A percentile compares a stretch with the other conserved stretches of the same genome.
Conservation (phyloP, 2,113 vertebrate genomes). For the Tragelaphus scriptus region DNA sequence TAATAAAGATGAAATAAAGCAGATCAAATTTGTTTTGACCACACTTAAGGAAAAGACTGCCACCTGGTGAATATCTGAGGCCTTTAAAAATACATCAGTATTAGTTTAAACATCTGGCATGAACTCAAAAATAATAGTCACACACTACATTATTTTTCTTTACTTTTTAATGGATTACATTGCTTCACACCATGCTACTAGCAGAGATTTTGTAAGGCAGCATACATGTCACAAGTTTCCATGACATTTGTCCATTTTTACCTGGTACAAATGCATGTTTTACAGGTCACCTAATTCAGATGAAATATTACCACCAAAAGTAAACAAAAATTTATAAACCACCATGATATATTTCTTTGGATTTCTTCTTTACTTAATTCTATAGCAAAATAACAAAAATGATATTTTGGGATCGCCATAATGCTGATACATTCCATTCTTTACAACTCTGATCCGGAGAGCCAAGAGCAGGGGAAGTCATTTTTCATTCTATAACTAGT, state of each 20-base stretch:
- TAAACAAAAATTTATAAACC: not conserved
- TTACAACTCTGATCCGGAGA: not conserved
- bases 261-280: not conserved
- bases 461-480: not conserved
- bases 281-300: not conserved
- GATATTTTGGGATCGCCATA: not conserved
- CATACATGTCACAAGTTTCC: not conserved
- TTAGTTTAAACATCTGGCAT: not conserved
- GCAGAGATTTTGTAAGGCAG: not conserved
- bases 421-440: not conserved
- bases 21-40: not conserved
- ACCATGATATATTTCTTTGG: not conserved
- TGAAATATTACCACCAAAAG: not conserved
- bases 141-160: not conserved
- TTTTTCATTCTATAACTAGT: not conserved
- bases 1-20: not conserved
- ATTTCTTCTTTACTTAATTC: not conserved
- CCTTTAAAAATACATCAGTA: not conserved
- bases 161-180: not conserved
- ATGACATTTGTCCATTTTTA: not conserved
- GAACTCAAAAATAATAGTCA: not conserved
- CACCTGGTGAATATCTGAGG: slow-evolving; percentile 21
- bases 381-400: not conserved
- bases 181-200: not conserved
- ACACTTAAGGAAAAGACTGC: slow-evolving; percentile 29